A percentile compares a stretch with the other conserved stretches of the same genome.
These are phyloP conservation scores for Gymnocypris eckloni DNA, from an alignment of 2,797 vertebrate species.

Conservation along the genomic window DNA sequence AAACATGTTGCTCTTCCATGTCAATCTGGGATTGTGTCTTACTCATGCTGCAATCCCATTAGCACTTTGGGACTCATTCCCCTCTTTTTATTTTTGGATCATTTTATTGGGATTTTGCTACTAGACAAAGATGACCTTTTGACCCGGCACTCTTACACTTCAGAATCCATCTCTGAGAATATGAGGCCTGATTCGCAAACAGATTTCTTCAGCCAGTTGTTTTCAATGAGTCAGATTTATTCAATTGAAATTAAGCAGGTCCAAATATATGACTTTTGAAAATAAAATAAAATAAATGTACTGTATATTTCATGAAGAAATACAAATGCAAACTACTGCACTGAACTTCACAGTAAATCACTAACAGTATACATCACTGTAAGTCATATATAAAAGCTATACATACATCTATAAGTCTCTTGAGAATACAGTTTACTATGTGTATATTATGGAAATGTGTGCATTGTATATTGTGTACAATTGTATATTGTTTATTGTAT, in stretches of 20 bases:
- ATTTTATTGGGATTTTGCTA: neutral
- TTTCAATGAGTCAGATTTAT: neutral
- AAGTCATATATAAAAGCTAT: too few relatives aligned
- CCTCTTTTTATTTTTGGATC: neutral
- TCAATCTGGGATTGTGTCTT: neutral
- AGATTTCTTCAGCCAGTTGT: neutral
- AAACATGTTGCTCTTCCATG: neutral
- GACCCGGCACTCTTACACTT: neutral
- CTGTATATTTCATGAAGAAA: too few relatives aligned
- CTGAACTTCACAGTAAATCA: too few relatives aligned
- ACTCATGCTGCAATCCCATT: neutral
- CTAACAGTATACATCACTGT: too few relatives aligned
- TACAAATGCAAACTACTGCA: too few relatives aligned
- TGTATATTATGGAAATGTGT: too few relatives aligned
- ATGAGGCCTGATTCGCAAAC: neutral
- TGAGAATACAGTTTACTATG: too few relatives aligned
- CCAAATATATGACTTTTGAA: neutral
- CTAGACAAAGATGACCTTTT: neutral
- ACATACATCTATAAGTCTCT: too few relatives aligned
- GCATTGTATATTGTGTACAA: too few relatives aligned
- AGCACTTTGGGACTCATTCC: neutral
- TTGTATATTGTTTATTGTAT: too few relatives aligned
- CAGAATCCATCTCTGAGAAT: neutral
- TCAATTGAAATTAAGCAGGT: neutral
- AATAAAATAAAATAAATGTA: too few relatives aligned